These are phyloP conservation scores for Cataglyphis altisquamis DNA, from an alignment of 2,888 invertebrate species.

Conservation along the genomic window DNA sequence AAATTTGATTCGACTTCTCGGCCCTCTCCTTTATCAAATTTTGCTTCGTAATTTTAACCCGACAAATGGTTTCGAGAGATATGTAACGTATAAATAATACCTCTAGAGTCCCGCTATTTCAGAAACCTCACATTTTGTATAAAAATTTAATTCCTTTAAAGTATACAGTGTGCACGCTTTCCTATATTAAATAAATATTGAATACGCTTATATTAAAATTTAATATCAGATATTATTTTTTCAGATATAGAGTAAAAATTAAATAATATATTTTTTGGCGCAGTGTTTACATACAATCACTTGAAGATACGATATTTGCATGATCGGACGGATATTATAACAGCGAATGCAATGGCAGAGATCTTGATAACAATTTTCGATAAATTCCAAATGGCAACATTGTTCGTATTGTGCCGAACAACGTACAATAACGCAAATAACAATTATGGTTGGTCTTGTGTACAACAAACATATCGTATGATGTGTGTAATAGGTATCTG, in stretches of 20 bases:
- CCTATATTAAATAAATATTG: background rate
- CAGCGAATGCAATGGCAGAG: conserved; percentile 42
- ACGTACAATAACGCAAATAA: conserved; percentile 8
- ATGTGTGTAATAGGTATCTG: background rate
- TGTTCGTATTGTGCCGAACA: conserved; percentile 25
- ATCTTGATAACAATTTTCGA: conserved; percentile 60
- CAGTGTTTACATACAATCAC: background rate
- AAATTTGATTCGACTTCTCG: conserved; percentile 50
- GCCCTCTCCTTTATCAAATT: conserved; percentile 39
- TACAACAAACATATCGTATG: background rate
- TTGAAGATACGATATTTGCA: conserved; percentile 17
- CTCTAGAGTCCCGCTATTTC: background rate
- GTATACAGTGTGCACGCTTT: background rate
- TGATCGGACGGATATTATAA: conserved; percentile 13
- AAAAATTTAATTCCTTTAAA: conserved; percentile 15
- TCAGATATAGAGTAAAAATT: background rate
- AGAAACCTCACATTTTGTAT: background rate
- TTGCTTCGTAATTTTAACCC: conserved; percentile 15
- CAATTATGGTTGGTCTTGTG: conserved; percentile 14
- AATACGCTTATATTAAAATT: background rate
- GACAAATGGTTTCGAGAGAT: conserved; percentile 6
- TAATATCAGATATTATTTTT: background rate
- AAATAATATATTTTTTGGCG: background rate
- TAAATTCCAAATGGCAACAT: conserved; percentile 51
- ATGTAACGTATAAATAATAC: conserved; percentile 28